Percentiles rank a stretch among this genome's conserved stretches.
Evolutionary conservation across 2,888 invertebrate genomes (phyloP).

Genomic region (Protophormia terraenovae): DNA sequence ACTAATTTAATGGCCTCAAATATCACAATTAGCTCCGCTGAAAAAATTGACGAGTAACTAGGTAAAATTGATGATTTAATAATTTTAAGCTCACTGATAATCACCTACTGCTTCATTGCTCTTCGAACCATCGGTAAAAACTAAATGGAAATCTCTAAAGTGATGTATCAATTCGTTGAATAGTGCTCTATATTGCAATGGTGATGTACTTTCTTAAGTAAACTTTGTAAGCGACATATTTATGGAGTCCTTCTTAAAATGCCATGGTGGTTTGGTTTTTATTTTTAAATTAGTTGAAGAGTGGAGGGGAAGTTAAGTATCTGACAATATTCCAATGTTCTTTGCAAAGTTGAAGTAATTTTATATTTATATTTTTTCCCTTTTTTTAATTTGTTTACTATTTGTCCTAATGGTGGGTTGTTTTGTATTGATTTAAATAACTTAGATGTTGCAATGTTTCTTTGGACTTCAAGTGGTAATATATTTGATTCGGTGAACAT

Average conservation of each 20-base stretch:
- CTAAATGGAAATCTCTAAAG: background rate
- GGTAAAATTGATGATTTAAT: background rate
- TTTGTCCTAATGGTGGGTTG: background rate
- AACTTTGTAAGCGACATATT: background rate
- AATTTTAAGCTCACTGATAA: background rate
- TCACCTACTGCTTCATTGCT: background rate
- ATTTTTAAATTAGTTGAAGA: background rate
- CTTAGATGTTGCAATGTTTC: background rate
- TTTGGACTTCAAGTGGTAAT: background rate
- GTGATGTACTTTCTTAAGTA: background rate
- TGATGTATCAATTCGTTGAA: background rate
- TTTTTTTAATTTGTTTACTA: background rate
- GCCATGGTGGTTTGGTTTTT: background rate
- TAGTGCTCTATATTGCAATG: background rate
- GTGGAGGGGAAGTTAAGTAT: background rate
- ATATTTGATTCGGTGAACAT: background rate
- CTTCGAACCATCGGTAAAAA: background rate
- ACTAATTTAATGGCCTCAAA: background rate
- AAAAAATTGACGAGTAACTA: background rate
- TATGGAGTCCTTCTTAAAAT: background rate
- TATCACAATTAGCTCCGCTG: constrained; percentile 6
- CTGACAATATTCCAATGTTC: background rate
- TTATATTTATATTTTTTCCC: background rate
- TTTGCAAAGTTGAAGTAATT: background rate
- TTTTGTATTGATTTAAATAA: background rate